Evolutionary conservation across 2,113 vertebrate genomes (phyloP).

Genomic region (Fregata magnificens): DNA sequence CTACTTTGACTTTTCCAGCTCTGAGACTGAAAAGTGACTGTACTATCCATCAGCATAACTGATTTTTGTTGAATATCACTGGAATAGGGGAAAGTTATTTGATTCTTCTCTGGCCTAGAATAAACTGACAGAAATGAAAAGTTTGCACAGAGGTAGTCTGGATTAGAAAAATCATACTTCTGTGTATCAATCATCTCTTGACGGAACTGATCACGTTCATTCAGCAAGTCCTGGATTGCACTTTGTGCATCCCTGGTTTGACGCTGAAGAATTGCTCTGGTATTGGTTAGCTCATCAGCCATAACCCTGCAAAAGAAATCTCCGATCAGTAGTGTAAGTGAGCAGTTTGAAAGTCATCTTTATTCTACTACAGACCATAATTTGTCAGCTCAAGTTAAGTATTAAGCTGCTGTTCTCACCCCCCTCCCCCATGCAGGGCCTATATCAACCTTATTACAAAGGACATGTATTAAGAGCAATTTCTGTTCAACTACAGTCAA

Average conservation of each 20-base stretch:
- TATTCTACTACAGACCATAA: neutral
- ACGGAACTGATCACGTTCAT: conserved; percentile 89
- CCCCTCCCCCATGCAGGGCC: neutral
- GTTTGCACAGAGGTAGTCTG: neutral
- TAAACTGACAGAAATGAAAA: neutral
- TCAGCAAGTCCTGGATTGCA: conserved; percentile 91
- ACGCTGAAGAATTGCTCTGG: conserved; percentile 85
- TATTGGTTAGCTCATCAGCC: conserved; percentile 93
- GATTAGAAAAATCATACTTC: conserved; percentile 75
- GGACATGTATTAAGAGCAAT: neutral
- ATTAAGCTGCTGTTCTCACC: neutral
- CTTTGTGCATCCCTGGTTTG: conserved; percentile 91
- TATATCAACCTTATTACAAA: neutral
- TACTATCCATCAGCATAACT: neutral
- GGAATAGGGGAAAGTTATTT: neutral
- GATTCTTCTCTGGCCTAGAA: neutral
- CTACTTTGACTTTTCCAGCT: neutral
- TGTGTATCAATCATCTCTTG: conserved; percentile 88
- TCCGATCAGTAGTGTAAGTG: neutral
- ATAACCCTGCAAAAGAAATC: conserved; percentile 84
- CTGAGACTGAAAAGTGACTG: neutral
- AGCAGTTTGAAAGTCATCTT: neutral
- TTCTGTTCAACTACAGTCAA: neutral
- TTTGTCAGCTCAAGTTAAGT: neutral
- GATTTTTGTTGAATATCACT: neutral